Evolutionary conservation across 1,140 invertebrate genomes (phyloP).

Genomic region (Scaptomyza montana): DNA sequence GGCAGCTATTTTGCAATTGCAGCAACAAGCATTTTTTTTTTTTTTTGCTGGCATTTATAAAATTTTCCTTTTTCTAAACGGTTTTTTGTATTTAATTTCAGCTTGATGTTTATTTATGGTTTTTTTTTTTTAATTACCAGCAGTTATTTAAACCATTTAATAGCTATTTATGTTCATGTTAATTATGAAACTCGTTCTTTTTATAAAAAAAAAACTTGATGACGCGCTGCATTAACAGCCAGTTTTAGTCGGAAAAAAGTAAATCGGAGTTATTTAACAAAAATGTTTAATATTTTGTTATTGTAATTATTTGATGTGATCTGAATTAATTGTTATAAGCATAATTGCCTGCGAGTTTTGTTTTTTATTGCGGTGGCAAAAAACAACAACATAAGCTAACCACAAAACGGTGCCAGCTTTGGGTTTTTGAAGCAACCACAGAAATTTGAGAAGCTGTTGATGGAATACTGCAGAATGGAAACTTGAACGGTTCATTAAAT

Average conservation of each 20-base stretch:
- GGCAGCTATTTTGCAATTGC: constrained; percentile 17
- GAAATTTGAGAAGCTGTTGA: constrained; percentile 9
- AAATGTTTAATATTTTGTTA: constrained; percentile 37
- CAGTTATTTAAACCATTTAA: constrained; percentile 76
- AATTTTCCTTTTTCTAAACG: constrained; percentile 38
- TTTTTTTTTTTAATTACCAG: constrained; percentile 44
- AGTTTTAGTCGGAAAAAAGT: background rate
- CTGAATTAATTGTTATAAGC: constrained; percentile 66
- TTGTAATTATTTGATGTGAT: constrained; percentile 60
- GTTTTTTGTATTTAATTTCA: constrained; percentile 34
- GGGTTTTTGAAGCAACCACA: constrained; percentile 32
- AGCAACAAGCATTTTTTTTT: constrained; percentile 12
- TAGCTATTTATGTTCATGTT: constrained; percentile 67
- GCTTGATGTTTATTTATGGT: constrained; percentile 24
- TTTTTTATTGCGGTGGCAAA: constrained; percentile 36
- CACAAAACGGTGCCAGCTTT: constrained; percentile 30
- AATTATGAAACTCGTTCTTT: constrained; percentile 50
- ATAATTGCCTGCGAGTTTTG: constrained; percentile 30
- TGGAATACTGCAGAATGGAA: background rate
- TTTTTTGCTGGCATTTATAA: constrained; percentile 32
- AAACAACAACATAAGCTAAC: constrained; percentile 16
- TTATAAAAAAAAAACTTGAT: constrained; percentile 30
- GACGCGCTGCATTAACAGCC: constrained; percentile 23
- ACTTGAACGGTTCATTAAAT: background rate
- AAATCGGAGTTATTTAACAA: constrained; percentile 49